Conservation (phyloP, 2,888 invertebrate genomes). For the Drosophila mayaguana region DNA sequence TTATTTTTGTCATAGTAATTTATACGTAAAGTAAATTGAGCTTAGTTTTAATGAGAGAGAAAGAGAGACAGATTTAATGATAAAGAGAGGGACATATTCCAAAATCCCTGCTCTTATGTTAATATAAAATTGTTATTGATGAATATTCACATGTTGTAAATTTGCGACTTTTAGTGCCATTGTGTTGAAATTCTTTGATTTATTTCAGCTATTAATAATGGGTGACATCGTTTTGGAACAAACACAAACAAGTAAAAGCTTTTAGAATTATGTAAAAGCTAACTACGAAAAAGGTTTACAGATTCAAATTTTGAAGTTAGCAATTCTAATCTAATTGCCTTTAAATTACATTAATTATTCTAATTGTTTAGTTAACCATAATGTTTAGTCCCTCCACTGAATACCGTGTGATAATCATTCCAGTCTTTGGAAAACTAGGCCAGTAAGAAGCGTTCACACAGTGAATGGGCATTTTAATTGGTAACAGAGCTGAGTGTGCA, state of each 20-base stretch:
- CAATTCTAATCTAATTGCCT: background rate
- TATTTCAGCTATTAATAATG: background rate
- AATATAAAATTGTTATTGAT: background rate
- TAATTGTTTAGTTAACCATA: background rate
- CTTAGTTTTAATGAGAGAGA: background rate
- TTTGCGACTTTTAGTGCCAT: background rate
- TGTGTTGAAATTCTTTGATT: background rate
- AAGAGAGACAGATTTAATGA: too few species aligned
- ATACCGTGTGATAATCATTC: slow-evolving; percentile 8
- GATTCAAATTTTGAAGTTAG: background rate
- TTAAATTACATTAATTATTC: background rate
- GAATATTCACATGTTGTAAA: slow-evolving; percentile 1
- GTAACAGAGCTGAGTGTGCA: slow-evolving; percentile 11
- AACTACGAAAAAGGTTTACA: background rate
- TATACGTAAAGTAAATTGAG: background rate
- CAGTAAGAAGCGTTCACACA: slow-evolving; percentile 17
- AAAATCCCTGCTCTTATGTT: background rate
- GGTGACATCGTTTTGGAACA: background rate
- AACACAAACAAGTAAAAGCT: background rate
- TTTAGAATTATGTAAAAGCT: background rate
- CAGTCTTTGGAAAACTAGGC: slow-evolving; percentile 18
- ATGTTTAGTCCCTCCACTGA: background rate
- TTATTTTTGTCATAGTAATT: background rate
- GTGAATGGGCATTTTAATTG: slow-evolving; percentile 46
- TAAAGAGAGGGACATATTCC: too few species aligned